Percentiles rank a stretch among this genome's conserved stretches.
Evolutionary conservation across 2,888 invertebrate genomes (phyloP).

Genomic region (Corbicula japonica): DNA sequence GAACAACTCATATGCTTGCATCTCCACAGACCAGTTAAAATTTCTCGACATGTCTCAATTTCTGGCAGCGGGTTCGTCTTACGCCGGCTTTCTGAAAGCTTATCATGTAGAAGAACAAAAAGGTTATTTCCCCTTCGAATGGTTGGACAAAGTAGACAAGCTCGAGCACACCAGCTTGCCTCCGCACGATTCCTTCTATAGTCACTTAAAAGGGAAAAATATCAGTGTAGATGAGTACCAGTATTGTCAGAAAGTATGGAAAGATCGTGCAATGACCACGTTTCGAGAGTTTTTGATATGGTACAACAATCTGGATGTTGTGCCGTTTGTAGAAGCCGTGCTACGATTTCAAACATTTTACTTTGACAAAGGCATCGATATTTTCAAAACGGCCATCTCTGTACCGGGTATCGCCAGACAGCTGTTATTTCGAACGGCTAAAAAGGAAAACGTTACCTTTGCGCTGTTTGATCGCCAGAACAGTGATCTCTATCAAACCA

Average conservation of each 20-base stretch:
- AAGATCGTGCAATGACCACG: no score
- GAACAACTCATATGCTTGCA: conserved; percentile 38
- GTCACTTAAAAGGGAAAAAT: conserved; percentile 15
- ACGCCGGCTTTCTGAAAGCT: conserved; percentile 57
- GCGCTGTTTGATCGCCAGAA: no score
- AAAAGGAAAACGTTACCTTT: no score
- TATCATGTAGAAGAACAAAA: conserved; percentile 49
- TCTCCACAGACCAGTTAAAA: conserved; percentile 33
- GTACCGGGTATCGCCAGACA: no score
- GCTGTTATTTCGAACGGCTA: no score
- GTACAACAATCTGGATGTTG: no score
- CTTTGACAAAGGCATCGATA: no score
- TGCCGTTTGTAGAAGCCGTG: conserved; percentile 64
- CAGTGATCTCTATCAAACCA: no score
- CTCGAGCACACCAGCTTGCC: conserved; percentile 36
- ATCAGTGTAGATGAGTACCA: conserved; percentile 18
- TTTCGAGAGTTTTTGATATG: no score
- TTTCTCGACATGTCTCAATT: conserved; percentile 54
- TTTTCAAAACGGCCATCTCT: no score
- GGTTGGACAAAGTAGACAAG: conserved; percentile 36
- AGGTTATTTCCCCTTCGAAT: conserved; percentile 56
- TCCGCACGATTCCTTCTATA: conserved; percentile 38
- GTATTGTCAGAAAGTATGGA: conserved; percentile 55
- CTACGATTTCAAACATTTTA: conserved; percentile 45
- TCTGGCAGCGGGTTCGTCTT: conserved; percentile 49